A percentile compares a stretch with the other conserved stretches of the same genome.
These are phyloP conservation scores for Brachypalpus laphriformis DNA, from an alignment of 2,888 invertebrate genomes.

Conservation along the genomic window DNA sequence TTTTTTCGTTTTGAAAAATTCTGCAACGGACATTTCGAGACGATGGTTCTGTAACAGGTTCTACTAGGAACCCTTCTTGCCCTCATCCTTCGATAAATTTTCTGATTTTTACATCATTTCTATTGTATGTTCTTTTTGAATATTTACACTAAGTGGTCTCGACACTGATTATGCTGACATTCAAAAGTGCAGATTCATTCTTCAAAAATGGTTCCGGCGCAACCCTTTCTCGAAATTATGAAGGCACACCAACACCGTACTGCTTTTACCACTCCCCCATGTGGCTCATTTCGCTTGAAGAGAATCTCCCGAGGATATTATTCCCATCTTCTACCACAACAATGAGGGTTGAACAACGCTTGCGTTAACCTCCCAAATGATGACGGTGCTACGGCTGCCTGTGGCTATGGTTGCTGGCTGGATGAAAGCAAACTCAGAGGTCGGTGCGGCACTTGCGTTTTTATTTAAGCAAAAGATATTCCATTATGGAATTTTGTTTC, in stretches of 20 bases:
- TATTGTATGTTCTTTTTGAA: no score
- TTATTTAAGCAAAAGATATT: conserved; percentile 42
- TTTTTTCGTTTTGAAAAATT: no score
- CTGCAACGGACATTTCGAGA: no score
- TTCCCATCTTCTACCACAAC: not conserved
- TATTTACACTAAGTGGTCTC: no score
- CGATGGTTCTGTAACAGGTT: no score
- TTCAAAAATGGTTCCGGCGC: not conserved
- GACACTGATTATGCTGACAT: not conserved
- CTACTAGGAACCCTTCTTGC: no score
- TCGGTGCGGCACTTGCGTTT: conserved; percentile 29
- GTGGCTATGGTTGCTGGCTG: not conserved
- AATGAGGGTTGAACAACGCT: not conserved
- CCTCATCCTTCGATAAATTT: no score
- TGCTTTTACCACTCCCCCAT: not conserved
- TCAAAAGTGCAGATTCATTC: not conserved
- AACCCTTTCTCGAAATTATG: not conserved
- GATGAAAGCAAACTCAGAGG: conserved; percentile 3
- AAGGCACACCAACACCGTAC: not conserved
- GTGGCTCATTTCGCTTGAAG: not conserved
- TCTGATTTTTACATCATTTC: no score
- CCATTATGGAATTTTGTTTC: conserved; percentile 50
- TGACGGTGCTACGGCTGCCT: not conserved
- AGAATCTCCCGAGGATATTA: conserved; percentile 3
- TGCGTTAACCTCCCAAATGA: not conserved